Base-by-base conservation (phyloP, 1,140 invertebrate genomes). In the Heliconius congener region DNA sequence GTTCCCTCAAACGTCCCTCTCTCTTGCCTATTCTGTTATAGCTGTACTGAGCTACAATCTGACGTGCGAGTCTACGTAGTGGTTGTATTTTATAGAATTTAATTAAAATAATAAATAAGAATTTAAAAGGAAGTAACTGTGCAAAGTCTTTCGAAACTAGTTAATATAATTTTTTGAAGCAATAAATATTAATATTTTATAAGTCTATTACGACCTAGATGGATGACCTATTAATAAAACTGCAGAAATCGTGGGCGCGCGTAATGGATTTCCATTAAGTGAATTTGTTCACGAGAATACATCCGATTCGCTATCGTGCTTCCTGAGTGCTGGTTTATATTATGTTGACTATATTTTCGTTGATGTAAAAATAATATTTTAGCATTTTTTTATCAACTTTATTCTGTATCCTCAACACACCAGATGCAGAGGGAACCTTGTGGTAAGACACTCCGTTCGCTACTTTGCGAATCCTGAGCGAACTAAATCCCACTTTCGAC, bases 201-300 rank as follows among this genome's bases (percentile, higher is more conserved):
- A 73, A n/a, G 75, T 76, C 71, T 57, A 80, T 80, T 76, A 77
- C 72, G 82, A 83, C 82, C 82, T 74, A 81, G 52, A 74, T 82
- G 73, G 71, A 74, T 84, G 79, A 82, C 76, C 79, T 73, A 77
- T 73, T 81, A 79, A 81, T 78, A 77, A 77, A 80, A 74, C 79
- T 74, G 78, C 60, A 79, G 73, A 82, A 79, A 79, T 83, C 73
- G 79, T 83, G 81, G 71, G 81, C 73, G 72, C 42, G 19, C 74
- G 76, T 83, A 83, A 83, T 85, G 82, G 84, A 83, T 82, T 82
- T 85, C 77, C 84, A 83, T 85, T 85, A 82, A 82, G 77, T 76
- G 77, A 77, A 84, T 82, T 83, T 83, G 81, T 73, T 77, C 77
- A 76, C 72, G 76, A 85, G 79, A 81, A 83, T 76, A 76, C 72